These are phyloP conservation scores for Cynocephalus volans DNA, from an alignment of 2,113 vertebrate species.

Conservation along the genomic window DNA sequence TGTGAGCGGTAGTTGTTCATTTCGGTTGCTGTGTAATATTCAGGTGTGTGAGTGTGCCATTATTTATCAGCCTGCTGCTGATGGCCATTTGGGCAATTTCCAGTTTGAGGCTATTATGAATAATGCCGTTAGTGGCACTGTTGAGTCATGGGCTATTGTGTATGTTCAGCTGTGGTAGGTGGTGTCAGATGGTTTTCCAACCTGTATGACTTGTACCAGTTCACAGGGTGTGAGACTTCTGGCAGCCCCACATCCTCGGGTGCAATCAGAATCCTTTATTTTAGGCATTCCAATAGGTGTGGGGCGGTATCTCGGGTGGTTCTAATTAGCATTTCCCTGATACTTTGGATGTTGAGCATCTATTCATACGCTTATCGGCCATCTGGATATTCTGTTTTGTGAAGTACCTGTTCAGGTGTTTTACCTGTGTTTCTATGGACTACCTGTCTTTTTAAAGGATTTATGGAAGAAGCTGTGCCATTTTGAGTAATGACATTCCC, in stretches of 20 bases:
- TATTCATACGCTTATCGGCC: neutral
- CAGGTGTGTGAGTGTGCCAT: neutral
- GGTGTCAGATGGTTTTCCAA: neutral
- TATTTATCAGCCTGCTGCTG: neutral
- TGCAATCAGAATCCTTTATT: neutral
- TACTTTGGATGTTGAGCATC: neutral
- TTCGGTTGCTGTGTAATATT: slow-evolving; percentile 5
- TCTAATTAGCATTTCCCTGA: neutral
- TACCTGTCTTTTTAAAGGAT: slow-evolving; percentile 5
- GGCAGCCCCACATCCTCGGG: neutral
- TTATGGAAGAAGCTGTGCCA: neutral
- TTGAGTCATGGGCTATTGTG: neutral
- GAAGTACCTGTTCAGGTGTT: neutral
- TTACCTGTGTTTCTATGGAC: neutral
- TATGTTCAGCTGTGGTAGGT: neutral
- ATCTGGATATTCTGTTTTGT: neutral
- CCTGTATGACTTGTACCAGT: fast-evolving
- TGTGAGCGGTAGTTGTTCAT: neutral
- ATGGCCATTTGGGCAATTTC: neutral
- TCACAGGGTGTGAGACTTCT: neutral
- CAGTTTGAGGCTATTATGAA: neutral
- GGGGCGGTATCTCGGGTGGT: neutral
- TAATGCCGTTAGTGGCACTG: neutral
- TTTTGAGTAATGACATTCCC: neutral
- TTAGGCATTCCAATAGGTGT: neutral